phyloP scores from a whole-genome alignment of 2,113 vertebrate genomes.

The Fulica atra region DNA sequence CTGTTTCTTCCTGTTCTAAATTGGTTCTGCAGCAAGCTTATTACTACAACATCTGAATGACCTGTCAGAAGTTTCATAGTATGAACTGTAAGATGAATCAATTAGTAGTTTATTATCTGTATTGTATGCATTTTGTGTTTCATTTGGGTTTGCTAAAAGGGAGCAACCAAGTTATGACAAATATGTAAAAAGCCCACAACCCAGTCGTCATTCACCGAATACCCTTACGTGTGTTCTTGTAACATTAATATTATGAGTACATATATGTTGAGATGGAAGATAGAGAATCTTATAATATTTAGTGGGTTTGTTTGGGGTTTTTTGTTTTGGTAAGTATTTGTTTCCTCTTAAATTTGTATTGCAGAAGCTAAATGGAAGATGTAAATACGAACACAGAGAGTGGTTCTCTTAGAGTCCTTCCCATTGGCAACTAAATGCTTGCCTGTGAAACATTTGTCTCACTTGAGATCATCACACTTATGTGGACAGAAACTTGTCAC shows the following conservation, averaged over 20 bases:
- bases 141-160: neutral
- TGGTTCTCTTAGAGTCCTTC: neutral
- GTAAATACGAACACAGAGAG: neutral
- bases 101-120: neutral
- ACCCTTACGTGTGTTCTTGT: accelerated
- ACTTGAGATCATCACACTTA: neutral
- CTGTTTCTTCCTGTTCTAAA: constrained; percentile 1
- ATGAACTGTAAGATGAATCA: neutral
- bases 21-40: neutral
- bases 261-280: neutral
- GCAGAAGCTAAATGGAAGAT: neutral
- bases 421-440: neutral
- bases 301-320: neutral
- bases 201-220: neutral
- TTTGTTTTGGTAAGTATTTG: neutral
- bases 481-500: neutral
- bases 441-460: neutral
- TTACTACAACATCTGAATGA: neutral
- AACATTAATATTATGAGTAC: neutral
- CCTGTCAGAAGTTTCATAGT: neutral
- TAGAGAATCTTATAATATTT: neutral
- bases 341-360: neutral
- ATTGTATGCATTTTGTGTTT: neutral
- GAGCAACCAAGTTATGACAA: neutral
- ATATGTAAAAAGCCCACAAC: too few relatives aligned